Percentiles rank a stretch among this genome's conserved stretches.
These are phyloP conservation scores for Apodemia mormo DNA, from an alignment of 2,888 invertebrate species.

Conservation along the genomic window DNA sequence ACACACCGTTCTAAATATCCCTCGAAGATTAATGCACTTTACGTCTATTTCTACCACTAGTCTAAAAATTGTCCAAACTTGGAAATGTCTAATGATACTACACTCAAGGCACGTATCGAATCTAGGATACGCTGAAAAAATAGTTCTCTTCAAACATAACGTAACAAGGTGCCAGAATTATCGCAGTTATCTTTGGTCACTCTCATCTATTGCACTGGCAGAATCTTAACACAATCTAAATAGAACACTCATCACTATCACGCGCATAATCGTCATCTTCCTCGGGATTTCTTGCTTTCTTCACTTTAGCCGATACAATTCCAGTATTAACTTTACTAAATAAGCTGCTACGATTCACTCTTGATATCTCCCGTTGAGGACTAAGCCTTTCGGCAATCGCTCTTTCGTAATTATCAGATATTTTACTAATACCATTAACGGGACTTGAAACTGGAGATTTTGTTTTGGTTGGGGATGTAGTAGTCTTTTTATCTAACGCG, in stretches of 20 bases:
- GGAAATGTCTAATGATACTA: slow-evolving; percentile 43
- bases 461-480: slow-evolving; percentile 55
- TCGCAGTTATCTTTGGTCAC: slow-evolving; percentile 25
- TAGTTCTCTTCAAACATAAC: slow-evolving; percentile 59
- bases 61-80: slow-evolving; percentile 37
- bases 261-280: slow-evolving; percentile 79
- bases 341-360: slow-evolving; percentile 63
- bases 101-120: slow-evolving; percentile 72
- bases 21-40: slow-evolving; percentile 35
- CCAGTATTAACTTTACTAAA: slow-evolving; percentile 75
- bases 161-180: slow-evolving; percentile 41
- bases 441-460: slow-evolving; percentile 64
- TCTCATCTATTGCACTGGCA: slow-evolving; percentile 40
- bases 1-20: slow-evolving; percentile 42
- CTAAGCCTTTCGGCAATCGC: slow-evolving; percentile 71
- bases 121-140: slow-evolving; percentile 75
- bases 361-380: slow-evolving; percentile 61
- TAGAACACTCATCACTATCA: slow-evolving; percentile 84
- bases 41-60: slow-evolving; percentile 45
- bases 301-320: slow-evolving; percentile 63
- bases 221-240: slow-evolving; percentile 59
- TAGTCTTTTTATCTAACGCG: slow-evolving; percentile 54
- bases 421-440: slow-evolving; percentile 71
- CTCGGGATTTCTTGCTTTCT: slow-evolving; percentile 55
- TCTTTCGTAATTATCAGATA: slow-evolving; percentile 75